Evolutionary conservation across 2,113 vertebrate species (phyloP), one percentile per base, ranked within the genome.

Genomic region (Neogobius melanostomus): DNA sequence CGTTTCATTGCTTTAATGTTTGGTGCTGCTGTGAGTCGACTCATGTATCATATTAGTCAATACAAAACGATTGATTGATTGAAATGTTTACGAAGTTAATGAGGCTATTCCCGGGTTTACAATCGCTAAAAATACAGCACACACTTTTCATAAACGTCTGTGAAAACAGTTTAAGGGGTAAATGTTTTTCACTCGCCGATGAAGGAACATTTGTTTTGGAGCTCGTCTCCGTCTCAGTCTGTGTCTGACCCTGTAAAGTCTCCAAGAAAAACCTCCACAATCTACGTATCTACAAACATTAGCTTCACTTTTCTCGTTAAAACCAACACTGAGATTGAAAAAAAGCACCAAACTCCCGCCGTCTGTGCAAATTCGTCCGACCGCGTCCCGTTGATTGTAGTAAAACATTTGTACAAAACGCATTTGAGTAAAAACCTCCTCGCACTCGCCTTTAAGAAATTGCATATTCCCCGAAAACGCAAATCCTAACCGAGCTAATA

Each of bases 191-290:
- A 21, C 21, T 21, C 21, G 21, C 21, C 21, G 21, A 21, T 21
- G 21, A 21, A 21, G 21, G 21, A 21, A 21, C 21, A 21, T 21
- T 21, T 21, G 21, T 36, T 36, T 5, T 36, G 2, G 28, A 36
- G 28, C 28, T 60, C 36, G 6, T 15, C 28, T 59, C 36, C 36
- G 28, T 7, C 42, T 15, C 12, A 14, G 36, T 36, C 36, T 36
- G 36, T 51, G 49, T 93, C 95, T 95, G 95, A 98, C 97, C 97
- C 97, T 99, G 97, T 98, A 95, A 95, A 92, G 28, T 36, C 28
- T 95, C 96, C 96, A 89, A 85, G 93, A 93, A 94, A 95, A 8
- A 93, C 95, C 94, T 88, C 95, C 92, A 94, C 92, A 94, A 77
- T 11, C 87, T 81, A 87, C 90, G 93, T 71, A 81, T 94, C 94